Evolutionary conservation across 2,797 vertebrate species (phyloP).

Genomic region (Okamejei kenojei): DNA sequence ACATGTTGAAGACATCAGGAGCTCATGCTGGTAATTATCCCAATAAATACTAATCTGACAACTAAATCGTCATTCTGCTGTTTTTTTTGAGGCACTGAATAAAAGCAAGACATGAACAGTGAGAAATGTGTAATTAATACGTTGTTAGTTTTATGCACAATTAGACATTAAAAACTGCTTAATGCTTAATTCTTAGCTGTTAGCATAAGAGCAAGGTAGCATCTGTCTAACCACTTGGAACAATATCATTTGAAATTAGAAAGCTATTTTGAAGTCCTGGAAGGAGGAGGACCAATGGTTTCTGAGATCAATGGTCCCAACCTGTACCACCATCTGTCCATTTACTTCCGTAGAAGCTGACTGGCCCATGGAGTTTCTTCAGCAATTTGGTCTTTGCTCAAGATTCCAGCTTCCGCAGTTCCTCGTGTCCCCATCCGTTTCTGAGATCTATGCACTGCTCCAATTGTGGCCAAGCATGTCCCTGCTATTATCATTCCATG

Average conservation of each 20-base stretch:
- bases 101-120: not conserved
- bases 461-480: no score
- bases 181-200: conserved; percentile 16
- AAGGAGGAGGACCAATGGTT: not conserved
- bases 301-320: no score
- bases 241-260: not conserved
- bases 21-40: not conserved
- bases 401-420: no score
- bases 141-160: conserved; percentile 34
- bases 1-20: not conserved
- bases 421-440: not conserved
- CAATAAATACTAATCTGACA: not conserved
- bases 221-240: not conserved
- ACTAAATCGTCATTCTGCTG: not conserved
- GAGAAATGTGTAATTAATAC: conserved; percentile 6
- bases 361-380: no score
- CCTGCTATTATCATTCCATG: not conserved
- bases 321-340: no score
- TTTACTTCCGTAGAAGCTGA: no score
- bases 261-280: not conserved
- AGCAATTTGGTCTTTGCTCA: no score
- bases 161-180: conserved; percentile 30
- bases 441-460: not conserved
- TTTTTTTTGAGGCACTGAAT: not conserved
- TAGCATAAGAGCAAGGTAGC: not conserved